These are phyloP conservation scores for Hippocampus comes DNA, from an alignment of 2,113 vertebrate genomes.

Conservation along the genomic window DNA sequence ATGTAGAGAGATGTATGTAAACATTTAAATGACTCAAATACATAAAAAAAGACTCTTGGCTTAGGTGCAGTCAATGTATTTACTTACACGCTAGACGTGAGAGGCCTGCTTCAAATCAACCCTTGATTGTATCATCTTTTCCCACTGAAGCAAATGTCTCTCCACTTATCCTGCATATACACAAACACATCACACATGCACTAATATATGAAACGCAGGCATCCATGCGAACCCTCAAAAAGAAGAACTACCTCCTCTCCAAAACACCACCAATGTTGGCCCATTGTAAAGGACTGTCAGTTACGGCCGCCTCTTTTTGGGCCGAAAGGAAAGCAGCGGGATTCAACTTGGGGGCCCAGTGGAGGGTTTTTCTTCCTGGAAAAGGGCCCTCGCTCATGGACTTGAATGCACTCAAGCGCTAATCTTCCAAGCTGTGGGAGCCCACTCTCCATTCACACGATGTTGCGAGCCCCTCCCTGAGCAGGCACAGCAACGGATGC, in stretches of 20 bases:
- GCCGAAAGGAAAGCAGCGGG: constrained; percentile 75
- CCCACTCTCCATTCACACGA: constrained; percentile 76
- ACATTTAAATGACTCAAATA: neutral
- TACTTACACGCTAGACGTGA: neutral
- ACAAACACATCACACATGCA: neutral
- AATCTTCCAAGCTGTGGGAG: constrained; percentile 73
- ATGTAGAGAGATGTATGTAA: neutral
- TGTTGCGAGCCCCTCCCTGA: constrained; percentile 45
- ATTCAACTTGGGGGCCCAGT: constrained; percentile 79
- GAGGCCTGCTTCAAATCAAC: neutral
- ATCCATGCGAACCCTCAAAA: constrained; percentile 38
- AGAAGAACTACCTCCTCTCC: neutral
- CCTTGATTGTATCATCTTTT: neutral
- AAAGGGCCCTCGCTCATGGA: constrained; percentile 73
- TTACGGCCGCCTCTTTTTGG: constrained; percentile 72
- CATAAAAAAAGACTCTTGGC: neutral
- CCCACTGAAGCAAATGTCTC: neutral
- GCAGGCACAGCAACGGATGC: constrained; percentile 65
- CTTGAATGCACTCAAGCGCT: constrained; percentile 71
- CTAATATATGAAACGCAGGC: constrained; percentile 9
- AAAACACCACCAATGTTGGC: constrained; percentile 73
- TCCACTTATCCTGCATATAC: neutral
- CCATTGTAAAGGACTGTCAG: constrained; percentile 74
- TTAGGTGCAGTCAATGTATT: neutral
- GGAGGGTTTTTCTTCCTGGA: constrained; percentile 81